Conservation (phyloP, 2,113 vertebrate genomes). For the Mirounga angustirostris region DNA sequence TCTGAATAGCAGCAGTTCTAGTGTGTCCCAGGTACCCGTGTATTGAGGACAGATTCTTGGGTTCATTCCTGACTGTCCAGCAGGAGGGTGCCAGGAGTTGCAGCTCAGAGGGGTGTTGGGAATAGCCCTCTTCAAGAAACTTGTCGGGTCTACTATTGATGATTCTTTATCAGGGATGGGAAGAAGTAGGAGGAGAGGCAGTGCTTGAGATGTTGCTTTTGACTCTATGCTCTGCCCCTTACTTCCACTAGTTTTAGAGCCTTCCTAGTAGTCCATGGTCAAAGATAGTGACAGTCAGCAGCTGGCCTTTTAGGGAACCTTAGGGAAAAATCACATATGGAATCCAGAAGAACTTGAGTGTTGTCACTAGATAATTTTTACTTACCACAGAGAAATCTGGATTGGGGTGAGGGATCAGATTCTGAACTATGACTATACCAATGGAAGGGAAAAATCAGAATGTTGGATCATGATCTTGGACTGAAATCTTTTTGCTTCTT, state of each 20-base stretch:
- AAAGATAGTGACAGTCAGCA: background rate
- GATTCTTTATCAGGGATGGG: background rate
- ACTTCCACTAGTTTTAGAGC: background rate
- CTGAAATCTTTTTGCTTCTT: conserved; percentile 53
- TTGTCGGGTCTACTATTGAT: background rate
- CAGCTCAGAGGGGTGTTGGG: background rate
- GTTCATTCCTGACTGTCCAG: background rate
- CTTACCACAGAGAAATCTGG: conserved; percentile 39
- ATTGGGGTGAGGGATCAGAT: background rate
- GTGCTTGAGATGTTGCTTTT: background rate
- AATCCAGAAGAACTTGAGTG: background rate
- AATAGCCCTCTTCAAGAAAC: background rate
- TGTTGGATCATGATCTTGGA: background rate
- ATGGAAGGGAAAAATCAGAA: background rate
- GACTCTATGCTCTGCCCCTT: background rate
- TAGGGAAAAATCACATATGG: background rate
- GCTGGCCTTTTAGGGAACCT: background rate
- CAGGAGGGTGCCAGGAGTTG: background rate
- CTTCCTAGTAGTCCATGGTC: background rate
- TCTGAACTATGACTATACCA: background rate
- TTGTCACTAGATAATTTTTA: background rate
- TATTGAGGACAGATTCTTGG: background rate
- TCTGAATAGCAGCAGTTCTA: background rate
- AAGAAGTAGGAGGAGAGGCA: background rate
- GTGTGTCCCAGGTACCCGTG: background rate